Base-by-base conservation (phyloP, 2,113 vertebrate species). In the Halcyon malimbica region DNA sequence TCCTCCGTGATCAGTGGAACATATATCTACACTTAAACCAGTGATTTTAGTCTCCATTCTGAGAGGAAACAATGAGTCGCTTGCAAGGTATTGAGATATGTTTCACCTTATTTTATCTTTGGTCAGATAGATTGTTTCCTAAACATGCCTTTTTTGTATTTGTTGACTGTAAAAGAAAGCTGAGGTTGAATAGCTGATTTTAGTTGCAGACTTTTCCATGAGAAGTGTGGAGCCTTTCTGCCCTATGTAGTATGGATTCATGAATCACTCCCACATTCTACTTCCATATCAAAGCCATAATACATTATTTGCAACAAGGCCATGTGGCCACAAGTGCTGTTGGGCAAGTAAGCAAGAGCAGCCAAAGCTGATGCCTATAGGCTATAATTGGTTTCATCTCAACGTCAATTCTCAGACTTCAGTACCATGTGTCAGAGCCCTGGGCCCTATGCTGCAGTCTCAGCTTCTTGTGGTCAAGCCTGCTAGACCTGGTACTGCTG, bases 401-500 rank as follows among this genome's bases (percentile, higher is more conserved):
- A 79, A 31, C 42, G 35, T 33, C 16, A 33, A 60, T 31, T 64
- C 5, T 3, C 1, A 2, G 48, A 60, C 42, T 71, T 67, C 16
- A 50, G 50, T 9, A 63, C 42, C 18, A 15, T 37, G 12, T 44
- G 65, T 57, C 6, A 48, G 35, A 78, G 18, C n/a, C 42, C 12
- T 59, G 12, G 28, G 10, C 31, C 21, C 37, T 50, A 2, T 28
- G 10, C 28, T n/a, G 25, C 4, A 15, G 13, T 1, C 53, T 87
- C 37, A 63, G 37, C 46, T 59, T 46, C 63, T 67, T 19, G 15
- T 48, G 35, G 26, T 81, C 16, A 44, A 64, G 14, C 11, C 2
- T 2, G 5, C 14, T 41, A 35, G 35, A 56, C 25, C 16, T 0
- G 0, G 3, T 51, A 54, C 17, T 89, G 31, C 35, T 46, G 15